A percentile compares a stretch with the other conserved stretches of the same genome.
These are phyloP conservation scores for Hecatera dysodea DNA, from an alignment of 2,888 invertebrate genomes.

Conservation along the genomic window DNA sequence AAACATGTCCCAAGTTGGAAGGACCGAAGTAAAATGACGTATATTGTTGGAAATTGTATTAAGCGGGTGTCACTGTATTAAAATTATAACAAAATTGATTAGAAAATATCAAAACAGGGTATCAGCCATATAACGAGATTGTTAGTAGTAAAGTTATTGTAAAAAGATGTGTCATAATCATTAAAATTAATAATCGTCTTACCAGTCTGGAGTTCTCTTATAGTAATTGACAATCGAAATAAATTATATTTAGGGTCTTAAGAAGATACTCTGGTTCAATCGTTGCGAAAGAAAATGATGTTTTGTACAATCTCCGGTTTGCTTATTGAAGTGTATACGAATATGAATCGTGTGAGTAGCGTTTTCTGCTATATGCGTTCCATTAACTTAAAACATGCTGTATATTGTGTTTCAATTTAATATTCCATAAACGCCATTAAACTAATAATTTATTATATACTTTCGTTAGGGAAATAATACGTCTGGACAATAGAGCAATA, in stretches of 20 bases:
- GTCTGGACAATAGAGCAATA: too few species aligned
- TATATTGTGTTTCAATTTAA: not conserved
- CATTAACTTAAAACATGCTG: not conserved
- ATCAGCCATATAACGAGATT: too few species aligned
- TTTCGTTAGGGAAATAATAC: too few species aligned
- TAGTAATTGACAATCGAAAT: conserved; percentile 47
- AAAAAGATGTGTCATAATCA: conserved; percentile 35
- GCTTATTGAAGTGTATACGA: conserved; percentile 30
- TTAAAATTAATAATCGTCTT: conserved; percentile 58
- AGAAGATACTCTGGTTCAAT: conserved; percentile 7
- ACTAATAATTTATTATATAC: too few species aligned
- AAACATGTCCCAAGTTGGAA: too few species aligned
- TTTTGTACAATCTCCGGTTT: conserved; percentile 50
- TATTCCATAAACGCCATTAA: not conserved
- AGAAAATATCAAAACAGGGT: not conserved
- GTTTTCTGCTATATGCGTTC: conserved; percentile 7
- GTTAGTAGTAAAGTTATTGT: not conserved
- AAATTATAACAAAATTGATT: too few species aligned
- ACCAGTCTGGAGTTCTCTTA: conserved; percentile 31
- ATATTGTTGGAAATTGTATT: too few species aligned
- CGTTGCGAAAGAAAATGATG: conserved; percentile 17
- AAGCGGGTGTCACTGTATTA: too few species aligned
- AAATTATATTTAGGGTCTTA: conserved; percentile 19
- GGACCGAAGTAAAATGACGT: too few species aligned
- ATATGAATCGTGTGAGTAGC: conserved; percentile 20